Percentiles rank a stretch among this genome's conserved stretches.
These are phyloP conservation scores for Tenrec ecaudatus DNA, from an alignment of 2,113 vertebrate species.

Conservation along the genomic window DNA sequence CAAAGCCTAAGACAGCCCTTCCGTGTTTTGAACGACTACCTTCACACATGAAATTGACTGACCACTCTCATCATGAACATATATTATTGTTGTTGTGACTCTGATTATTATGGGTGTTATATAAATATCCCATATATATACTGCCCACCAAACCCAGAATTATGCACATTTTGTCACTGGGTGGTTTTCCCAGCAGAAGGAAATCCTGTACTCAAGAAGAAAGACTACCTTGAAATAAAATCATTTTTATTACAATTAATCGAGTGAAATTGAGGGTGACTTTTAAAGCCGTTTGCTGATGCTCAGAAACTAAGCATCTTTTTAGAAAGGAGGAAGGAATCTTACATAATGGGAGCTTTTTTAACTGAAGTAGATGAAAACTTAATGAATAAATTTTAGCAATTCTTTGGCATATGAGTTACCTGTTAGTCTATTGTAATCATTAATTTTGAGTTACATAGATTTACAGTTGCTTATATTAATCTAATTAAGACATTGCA, in stretches of 20 bases:
- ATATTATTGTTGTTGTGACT: accelerated
- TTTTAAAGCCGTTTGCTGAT: background rate
- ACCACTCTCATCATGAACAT: accelerated
- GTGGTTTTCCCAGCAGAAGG: background rate
- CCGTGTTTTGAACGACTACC: background rate
- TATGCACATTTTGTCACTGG: background rate
- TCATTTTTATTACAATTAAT: background rate
- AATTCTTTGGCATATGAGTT: accelerated
- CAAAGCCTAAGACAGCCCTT: background rate
- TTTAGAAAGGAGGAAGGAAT: background rate
- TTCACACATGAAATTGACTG: background rate
- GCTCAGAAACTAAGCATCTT: too few relatives aligned
- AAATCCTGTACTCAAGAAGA: background rate
- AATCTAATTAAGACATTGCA: background rate
- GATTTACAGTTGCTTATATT: slow-evolving; percentile 35
- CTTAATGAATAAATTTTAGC: background rate
- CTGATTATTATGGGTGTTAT: background rate
- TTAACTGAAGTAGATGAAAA: background rate
- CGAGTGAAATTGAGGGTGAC: background rate
- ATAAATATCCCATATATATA: accelerated
- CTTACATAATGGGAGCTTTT: background rate
- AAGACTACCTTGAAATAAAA: too few relatives aligned
- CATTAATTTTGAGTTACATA: background rate
- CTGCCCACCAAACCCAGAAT: background rate
- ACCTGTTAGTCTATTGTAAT: background rate